phyloP scores from a whole-genome alignment of 2,888 invertebrate species.

The Hoplodrina ambigua region DNA sequence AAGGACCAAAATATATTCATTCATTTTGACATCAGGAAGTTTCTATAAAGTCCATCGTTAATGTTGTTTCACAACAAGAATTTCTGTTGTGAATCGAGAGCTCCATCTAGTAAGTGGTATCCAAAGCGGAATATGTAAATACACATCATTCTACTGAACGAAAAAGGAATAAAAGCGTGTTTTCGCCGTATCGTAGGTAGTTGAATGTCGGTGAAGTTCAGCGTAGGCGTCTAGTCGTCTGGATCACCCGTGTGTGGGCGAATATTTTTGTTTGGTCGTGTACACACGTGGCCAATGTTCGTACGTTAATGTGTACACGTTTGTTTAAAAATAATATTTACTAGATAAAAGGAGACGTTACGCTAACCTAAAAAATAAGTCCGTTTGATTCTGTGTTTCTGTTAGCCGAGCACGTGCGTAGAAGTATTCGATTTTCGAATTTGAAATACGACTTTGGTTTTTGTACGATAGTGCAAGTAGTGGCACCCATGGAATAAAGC shows the following conservation, averaged over 20 bases:
- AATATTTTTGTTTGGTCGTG: constrained; percentile 62
- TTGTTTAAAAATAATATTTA: constrained; percentile 41
- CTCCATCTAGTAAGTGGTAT: constrained; percentile 12
- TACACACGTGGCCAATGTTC: constrained; percentile 56
- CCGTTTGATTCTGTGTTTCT: constrained; percentile 7
- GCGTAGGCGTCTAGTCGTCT: constrained; percentile 64
- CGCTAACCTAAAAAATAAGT: constrained; percentile 13
- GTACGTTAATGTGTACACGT: constrained; percentile 51
- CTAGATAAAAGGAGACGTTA: constrained; percentile 36
- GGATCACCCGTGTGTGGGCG: constrained; percentile 61
- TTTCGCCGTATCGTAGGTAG: constrained; percentile 40
- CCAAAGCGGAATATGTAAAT: constrained; percentile 44
- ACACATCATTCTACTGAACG: constrained; percentile 29
- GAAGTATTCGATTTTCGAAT: neutral
- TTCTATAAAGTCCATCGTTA: neutral
- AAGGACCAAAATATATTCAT: constrained; percentile 8
- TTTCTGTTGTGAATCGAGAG: constrained; percentile 15
- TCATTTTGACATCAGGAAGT: neutral
- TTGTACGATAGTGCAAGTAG: too few species aligned
- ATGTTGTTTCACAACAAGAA: constrained; percentile 1
- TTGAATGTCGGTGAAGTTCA: constrained; percentile 50
- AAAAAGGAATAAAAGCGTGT: constrained; percentile 44
- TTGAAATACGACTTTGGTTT: too few species aligned
- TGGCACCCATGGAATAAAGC: too few species aligned
- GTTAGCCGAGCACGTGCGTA: neutral